Percentiles rank a stretch among this genome's conserved stretches.
Evolutionary conservation across 2,797 vertebrate species (phyloP).

Genomic region (Synaphobranchus kaupii): DNA sequence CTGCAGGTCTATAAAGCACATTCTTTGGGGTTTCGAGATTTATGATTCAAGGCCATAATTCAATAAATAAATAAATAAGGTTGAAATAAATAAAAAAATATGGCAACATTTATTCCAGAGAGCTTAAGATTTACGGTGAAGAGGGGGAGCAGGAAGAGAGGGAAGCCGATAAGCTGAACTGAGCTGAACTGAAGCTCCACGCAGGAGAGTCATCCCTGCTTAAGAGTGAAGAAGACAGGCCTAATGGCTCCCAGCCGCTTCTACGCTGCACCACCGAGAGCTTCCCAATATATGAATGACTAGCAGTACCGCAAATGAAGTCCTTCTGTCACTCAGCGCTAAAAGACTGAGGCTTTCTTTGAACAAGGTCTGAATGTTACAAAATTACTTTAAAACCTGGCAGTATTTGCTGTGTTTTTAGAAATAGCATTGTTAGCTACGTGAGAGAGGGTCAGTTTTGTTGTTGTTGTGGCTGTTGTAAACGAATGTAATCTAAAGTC

Average conservation of each 20-base stretch:
- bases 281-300: neutral
- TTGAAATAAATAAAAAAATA: constrained; percentile 39
- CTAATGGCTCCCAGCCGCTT: constrained; percentile 48
- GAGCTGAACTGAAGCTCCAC: constrained; percentile 35
- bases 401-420: constrained; percentile 16
- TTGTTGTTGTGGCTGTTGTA: neutral
- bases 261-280: constrained; percentile 11
- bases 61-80: constrained; percentile 30
- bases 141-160: constrained; percentile 50
- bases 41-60: constrained; percentile 41
- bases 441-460: neutral
- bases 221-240: constrained; percentile 73
- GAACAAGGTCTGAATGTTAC: neutral
- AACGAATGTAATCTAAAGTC: neutral
- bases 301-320: neutral
- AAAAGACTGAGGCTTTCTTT: neutral
- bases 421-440: neutral
- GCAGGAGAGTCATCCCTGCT: constrained; percentile 68
- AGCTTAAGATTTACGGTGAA: constrained; percentile 65
- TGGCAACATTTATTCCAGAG: constrained; percentile 57
- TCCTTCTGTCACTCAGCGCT: neutral
- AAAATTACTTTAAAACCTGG: neutral
- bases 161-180: constrained; percentile 30
- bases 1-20: constrained; percentile 37
- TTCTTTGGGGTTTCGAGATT: constrained; percentile 61